These are phyloP conservation scores for Luidia sarsii DNA, from an alignment of 53 echinoderm and acorn worm species.

Conservation along the genomic window DNA sequence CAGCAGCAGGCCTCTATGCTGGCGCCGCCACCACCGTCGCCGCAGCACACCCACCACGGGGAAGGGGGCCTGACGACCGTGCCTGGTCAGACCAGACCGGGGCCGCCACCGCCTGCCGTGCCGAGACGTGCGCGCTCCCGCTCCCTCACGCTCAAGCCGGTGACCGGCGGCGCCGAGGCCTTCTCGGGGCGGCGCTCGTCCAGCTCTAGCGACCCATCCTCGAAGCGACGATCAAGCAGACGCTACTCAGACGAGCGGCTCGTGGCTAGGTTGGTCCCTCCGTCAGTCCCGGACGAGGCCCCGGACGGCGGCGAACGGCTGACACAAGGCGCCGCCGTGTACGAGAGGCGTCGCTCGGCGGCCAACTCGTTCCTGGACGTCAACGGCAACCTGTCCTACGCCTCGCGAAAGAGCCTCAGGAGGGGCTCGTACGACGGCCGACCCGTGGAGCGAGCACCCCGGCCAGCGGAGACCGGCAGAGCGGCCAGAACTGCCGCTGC, in stretches of 20 bases:
- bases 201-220: conserved; percentile 15
- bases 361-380: conserved; percentile 19
- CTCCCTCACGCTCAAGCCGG: neutral
- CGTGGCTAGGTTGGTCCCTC: conserved; percentile 2
- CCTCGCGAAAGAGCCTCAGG: conserved; percentile 21
- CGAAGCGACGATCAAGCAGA: conserved; percentile 3
- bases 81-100: no score
- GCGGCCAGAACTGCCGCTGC: no score
- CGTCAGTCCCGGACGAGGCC: conserved; percentile 7
- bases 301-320: neutral
- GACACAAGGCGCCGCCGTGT: neutral
- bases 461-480: neutral
- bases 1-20: neutral
- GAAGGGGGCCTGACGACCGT: neutral
- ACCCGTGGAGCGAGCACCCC: neutral
- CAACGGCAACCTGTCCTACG: conserved; percentile 33
- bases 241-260: neutral
- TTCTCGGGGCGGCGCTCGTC: conserved; percentile 34
- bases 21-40: no score
- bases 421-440: conserved; percentile 11
- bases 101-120: neutral
- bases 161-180: neutral
- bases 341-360: conserved; percentile 20
- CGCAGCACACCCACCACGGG: neutral
- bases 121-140: conserved; percentile 10